Base-by-base conservation (phyloP, 1,140 invertebrate species). In the Neoseiulus cucumeris region DNA sequence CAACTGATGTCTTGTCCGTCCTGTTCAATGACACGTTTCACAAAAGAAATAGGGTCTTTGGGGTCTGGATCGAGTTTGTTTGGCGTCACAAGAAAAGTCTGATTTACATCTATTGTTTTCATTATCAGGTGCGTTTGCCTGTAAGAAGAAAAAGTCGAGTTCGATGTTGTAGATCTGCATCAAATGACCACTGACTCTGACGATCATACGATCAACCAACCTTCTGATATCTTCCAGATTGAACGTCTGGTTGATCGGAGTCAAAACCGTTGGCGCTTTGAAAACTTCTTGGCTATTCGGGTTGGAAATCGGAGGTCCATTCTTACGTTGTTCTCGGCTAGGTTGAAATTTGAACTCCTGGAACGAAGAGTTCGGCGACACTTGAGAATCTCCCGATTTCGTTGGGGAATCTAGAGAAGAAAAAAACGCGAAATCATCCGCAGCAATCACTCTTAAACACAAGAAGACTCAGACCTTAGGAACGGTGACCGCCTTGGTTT, bases 321-420 rank as follows among this genome's bases (percentile, higher is more conserved):
- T 59, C 33, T 59, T 59, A 17, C 51, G 51, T 25, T 59, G 25
- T 25, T 59, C 51, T 59, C 51, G 51, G 22, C 25, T 29, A 2
- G 51, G 51, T 33, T 59, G 51, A 25, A 59, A 59, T 33, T 59
- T n/a, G 22, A 59, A 59, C 22, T 59, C 51, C 51, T 59, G 22
- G 14, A 14, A 44, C n/a, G 12, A 12, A 44, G n/a, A 12, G n/a
- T 44, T 44, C 12, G 12, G 42, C n/a, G 12, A 44, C n/a, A 44
- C 12, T n/a, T 44, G 42, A 44, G 42, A 44, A 44, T 12, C n/a
- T 12, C 42, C n/a, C 42, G 42, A n/a, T 44, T 44, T 44, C 12
- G 42, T 44, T 44, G n/a, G 42, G 42, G 12, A 44, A 44, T 44
- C n/a, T 44, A 44, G 42, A 44, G 42, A 44, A n/a, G 42, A 44